A percentile compares a stretch with the other conserved stretches of the same genome.
These are phyloP conservation scores for Bimastos eiseni DNA, from an alignment of 2,888 invertebrate genomes.

Conservation along the genomic window DNA sequence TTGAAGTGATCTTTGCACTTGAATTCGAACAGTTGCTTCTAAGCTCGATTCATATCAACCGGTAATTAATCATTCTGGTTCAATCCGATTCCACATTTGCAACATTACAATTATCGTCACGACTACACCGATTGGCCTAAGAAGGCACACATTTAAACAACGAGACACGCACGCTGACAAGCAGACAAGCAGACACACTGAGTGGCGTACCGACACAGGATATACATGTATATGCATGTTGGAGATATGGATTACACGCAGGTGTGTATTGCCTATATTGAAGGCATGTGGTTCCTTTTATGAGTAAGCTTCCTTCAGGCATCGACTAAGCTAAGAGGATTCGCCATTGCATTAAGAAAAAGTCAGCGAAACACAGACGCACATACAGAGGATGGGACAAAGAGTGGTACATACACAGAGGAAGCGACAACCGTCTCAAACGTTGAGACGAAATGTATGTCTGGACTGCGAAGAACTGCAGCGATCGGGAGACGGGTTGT, in stretches of 20 bases:
- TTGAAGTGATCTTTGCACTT: not conserved
- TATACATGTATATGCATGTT: too few relatives aligned
- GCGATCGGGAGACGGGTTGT: not conserved
- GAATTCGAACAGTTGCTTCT: not conserved
- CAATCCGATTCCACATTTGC: not conserved
- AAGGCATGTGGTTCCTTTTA: not conserved
- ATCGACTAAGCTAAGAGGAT: not conserved
- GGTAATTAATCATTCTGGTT: not conserved
- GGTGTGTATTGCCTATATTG: not conserved
- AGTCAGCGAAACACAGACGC: not conserved
- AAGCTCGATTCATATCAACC: not conserved
- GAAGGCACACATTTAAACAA: not conserved
- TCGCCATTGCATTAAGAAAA: not conserved
- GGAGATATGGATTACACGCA: not conserved
- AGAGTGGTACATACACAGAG: not conserved
- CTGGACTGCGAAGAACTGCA: not conserved
- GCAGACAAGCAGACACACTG: not conserved
- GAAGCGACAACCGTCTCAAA: not conserved
- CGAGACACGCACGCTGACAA: not conserved
- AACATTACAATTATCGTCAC: not conserved
- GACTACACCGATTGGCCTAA: slow-evolving; percentile 5
- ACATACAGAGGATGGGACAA: not conserved
- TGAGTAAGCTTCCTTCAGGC: slow-evolving; percentile 13
- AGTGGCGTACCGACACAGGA: not conserved
- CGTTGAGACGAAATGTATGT: not conserved